Evolutionary conservation across 2,888 invertebrate genomes (phyloP), one percentile per base, ranked within the genome.

Genomic region (Ophion costatus): DNA sequence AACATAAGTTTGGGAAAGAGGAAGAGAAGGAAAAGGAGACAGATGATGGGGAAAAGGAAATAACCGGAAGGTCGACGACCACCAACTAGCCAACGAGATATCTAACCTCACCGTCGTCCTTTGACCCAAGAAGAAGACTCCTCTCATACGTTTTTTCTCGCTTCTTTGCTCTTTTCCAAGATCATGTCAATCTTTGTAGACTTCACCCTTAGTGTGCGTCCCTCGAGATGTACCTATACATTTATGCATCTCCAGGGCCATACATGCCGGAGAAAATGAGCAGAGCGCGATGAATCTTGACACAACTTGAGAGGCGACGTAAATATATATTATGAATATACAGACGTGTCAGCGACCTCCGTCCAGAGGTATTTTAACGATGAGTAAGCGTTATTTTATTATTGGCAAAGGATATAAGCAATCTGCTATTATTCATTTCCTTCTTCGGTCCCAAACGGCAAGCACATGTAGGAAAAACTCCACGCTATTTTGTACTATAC

Each of bases 21-120:
- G 66, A 75, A 66, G 79, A 66, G 59, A 69, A 69, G 22, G 7
- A 59, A 61, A 38, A 38, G n/a, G 63, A 67, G 20, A 57, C 29
- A 14, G 33, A 5, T 1, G 73, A 2, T n/a, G n/a, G 22, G 56
- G 20, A 45, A 74, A 69, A 76, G 51, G 51, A 57, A 75, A 76
- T 78, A 67, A 80, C 57, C 33, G 74, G 67, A 59, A 59, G 77
- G 82, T 85, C 66, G 84, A 67, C 67, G 84, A 82, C 82, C 80
- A 77, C 14, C 73, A 45, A 33, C 80, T 29, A 66, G 74, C 61
- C 77, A 78, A 69, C 64, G 20, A 59, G 74, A 79, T 64, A 64
- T 64, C 64, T 56, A 38, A 76, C 80, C 71, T 67, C 61, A 42
- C 42, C 33, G 20, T 80, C 76, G 82, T 71, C 42, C 82, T 75